These are phyloP conservation scores for Pachyuromys duprasi DNA, from an alignment of 2,797 vertebrate species.

Conservation along the genomic window DNA sequence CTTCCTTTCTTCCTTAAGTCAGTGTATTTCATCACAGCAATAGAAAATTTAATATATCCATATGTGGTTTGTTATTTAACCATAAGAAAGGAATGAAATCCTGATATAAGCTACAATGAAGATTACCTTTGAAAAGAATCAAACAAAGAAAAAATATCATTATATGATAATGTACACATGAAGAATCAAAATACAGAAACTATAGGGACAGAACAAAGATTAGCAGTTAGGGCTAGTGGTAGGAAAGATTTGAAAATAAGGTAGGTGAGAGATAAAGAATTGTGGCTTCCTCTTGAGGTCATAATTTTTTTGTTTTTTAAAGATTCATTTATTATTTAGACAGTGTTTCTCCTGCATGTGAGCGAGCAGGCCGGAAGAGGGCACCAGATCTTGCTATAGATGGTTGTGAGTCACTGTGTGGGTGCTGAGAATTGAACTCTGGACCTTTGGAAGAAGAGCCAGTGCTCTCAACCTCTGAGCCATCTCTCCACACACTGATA, in stretches of 20 bases:
- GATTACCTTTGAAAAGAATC: neutral
- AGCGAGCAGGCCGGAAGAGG: no score
- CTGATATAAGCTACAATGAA: neutral
- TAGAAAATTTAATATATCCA: neutral
- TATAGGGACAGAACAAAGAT: neutral
- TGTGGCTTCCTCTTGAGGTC: conserved; percentile 7
- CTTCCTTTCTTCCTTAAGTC: neutral
- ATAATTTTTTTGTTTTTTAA: no score
- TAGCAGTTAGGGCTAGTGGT: neutral
- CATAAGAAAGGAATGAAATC: neutral
- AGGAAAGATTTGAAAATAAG: neutral
- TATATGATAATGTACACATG: neutral
- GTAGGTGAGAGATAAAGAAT: neutral
- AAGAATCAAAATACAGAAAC: neutral
- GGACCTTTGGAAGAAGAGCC: no score
- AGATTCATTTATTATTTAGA: no score
- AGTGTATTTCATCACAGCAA: neutral
- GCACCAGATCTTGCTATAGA: no score
- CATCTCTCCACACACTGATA: neutral
- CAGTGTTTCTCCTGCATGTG: no score
- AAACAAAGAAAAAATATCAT: neutral
- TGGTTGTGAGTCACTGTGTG: no score
- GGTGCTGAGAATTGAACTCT: no score
- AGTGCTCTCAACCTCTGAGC: no score
- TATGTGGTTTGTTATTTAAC: neutral